Base-by-base conservation (phyloP, 2,113 vertebrate genomes). In the Nothobranchius kuhntae region DNA sequence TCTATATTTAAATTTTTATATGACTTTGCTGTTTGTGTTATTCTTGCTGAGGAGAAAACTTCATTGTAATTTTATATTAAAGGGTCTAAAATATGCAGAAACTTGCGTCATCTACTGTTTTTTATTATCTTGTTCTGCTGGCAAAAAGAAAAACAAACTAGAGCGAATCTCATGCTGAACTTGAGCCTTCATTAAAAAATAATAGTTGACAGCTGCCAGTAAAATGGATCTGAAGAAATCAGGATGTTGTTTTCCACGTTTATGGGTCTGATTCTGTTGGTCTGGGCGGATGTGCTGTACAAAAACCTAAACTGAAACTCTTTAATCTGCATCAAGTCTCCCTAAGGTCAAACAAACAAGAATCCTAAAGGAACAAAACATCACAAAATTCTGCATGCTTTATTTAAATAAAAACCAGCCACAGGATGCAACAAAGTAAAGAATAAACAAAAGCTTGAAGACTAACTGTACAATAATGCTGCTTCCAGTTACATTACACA, bases 401-500 rank as follows among this genome's bases (percentile, higher is more conserved):
- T 53, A 78, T 30, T 30, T 30, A 30, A 30, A 30, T 4, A 30
- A 65, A 86, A 78, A 71, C 58, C 58, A 77, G 74, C 61, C 55
- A 57, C 38, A 38, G 21, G 42, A n/a, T 42, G 68, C 57, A 73
- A 15, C 17, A 72, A 77, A 72, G 47, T 17, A 78, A 70, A 6
- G 35, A 51, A 58, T 68, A 40, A 58, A 68, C 42, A 65, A 42
- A 46, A 68, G 61, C 78, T 79, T 71, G 87, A 81, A 77, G 35
- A 44, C 35, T 68, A 65, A 73, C 80, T 75, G 52, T 67, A 53
- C 24, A 68, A 71, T 79, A 72, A 45, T 67, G 56, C 24, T 51
- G 71, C 58, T 77, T 73, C 46, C 57, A 53, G 51, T 70, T 72
- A 68, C 45, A 78, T 53, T 6, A 74, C 79, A 67, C 73, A 80